phyloP scores from a whole-genome alignment of 2,888 invertebrate species.

The Adelphocoris suturalis region DNA sequence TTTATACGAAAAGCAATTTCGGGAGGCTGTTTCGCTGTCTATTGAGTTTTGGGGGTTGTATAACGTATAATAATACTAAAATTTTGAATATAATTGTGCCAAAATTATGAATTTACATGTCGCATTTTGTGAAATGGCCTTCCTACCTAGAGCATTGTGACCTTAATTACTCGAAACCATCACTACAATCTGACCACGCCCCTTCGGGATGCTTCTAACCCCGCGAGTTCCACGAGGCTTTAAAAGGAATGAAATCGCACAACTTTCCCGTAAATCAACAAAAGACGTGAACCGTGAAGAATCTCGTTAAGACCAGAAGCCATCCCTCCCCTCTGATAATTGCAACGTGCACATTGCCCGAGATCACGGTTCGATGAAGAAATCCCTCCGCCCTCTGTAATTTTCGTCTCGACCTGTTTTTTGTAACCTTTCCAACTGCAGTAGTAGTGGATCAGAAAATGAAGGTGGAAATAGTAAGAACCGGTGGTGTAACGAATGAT shows the following conservation, averaged over 20 bases:
- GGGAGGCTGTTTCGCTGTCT: too few species aligned
- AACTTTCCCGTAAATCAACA: conserved; percentile 35
- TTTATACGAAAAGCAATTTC: too few species aligned
- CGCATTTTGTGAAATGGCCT: too few species aligned
- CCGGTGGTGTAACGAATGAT: neutral
- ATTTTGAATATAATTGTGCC: too few species aligned
- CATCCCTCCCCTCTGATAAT: conserved; percentile 10
- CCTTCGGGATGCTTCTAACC: too few species aligned
- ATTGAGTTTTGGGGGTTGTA: too few species aligned
- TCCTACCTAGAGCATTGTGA: too few species aligned
- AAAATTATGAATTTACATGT: too few species aligned
- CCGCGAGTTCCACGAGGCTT: neutral
- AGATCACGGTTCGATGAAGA: conserved; percentile 39
- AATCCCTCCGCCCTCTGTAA: conserved; percentile 20
- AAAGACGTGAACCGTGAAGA: conserved; percentile 39
- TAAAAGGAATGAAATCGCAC: conserved; percentile 17
- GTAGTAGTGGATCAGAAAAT: neutral
- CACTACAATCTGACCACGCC: too few species aligned
- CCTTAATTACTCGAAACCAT: too few species aligned
- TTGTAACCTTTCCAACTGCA: conserved; percentile 21
- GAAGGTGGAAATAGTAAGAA: neutral
- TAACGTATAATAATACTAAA: too few species aligned
- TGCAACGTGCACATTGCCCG: conserved; percentile 36
- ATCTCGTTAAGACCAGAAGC: conserved; percentile 17
- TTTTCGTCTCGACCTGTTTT: conserved; percentile 28